These are phyloP conservation scores for Ericerus pela DNA, from an alignment of 1,140 invertebrate genomes.

Conservation along the genomic window DNA sequence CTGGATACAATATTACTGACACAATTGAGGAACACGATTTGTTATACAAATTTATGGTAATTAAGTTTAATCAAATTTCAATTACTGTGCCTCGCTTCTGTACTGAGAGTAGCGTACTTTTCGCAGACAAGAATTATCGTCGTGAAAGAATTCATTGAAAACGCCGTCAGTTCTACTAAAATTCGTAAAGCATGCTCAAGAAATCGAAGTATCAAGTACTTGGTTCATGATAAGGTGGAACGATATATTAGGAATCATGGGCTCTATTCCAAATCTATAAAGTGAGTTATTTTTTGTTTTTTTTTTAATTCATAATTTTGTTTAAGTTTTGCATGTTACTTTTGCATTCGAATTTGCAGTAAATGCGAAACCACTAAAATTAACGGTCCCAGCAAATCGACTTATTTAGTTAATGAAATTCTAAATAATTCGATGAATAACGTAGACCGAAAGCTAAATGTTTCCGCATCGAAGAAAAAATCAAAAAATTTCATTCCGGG, in stretches of 20 bases:
- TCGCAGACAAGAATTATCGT: constrained; percentile 71
- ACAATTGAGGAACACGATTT: constrained; percentile 89
- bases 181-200: constrained; percentile 64
- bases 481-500: too few species aligned
- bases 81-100: not conserved
- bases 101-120: not conserved
- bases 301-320: too few species aligned
- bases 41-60: constrained; percentile 36
- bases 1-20: constrained; percentile 67
- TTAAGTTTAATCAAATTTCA: not conserved
- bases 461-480: too few species aligned
- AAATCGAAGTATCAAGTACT: constrained; percentile 76
- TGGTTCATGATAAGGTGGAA: constrained; percentile 71
- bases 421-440: too few species aligned
- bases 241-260: constrained; percentile 65
- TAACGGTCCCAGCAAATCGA: too few species aligned
- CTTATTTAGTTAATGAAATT: too few species aligned
- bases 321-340: too few species aligned
- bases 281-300: too few species aligned
- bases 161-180: constrained; percentile 89
- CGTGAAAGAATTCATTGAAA: constrained; percentile 84
- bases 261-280: constrained; percentile 42
- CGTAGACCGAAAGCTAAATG: too few species aligned
- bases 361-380: too few species aligned
- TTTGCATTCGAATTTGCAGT: too few species aligned